Evolutionary conservation across 53 echinoderm and acorn worm genomes (phyloP).

Genomic region (Apostichopus leukothele): DNA sequence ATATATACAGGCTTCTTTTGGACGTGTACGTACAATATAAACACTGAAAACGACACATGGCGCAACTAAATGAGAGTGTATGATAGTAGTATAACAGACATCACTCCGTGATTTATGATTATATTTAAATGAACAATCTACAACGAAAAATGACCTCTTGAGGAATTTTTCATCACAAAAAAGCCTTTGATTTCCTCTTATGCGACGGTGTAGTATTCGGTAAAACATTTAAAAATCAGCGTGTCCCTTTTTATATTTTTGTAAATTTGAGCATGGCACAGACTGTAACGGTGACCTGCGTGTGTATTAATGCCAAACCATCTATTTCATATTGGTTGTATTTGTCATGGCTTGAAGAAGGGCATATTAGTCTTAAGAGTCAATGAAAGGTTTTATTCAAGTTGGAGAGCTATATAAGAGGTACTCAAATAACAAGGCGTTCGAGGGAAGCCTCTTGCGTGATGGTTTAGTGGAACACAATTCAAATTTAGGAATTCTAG

Average conservation of each 20-base stretch:
- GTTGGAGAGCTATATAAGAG: no score
- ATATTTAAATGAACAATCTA: not conserved
- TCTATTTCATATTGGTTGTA: not conserved
- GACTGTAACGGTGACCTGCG: conserved; percentile 36
- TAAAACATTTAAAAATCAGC: not conserved
- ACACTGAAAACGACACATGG: no score
- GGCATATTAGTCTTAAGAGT: no score
- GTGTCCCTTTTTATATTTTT: not conserved
- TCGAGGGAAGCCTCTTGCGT: no score
- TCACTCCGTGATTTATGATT: not conserved
- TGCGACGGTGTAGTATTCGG: not conserved
- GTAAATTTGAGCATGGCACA: conserved; percentile 26
- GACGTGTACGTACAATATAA: not conserved
- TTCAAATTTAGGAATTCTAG: no score
- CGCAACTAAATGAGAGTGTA: no score
- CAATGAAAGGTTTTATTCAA: no score
- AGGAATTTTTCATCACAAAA: not conserved
- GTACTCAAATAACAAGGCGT: no score
- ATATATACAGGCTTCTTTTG: not conserved
- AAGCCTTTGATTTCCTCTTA: not conserved
- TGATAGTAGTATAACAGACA: not conserved
- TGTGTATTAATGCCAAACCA: not conserved
- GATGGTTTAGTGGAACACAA: no score
- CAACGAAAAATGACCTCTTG: not conserved
- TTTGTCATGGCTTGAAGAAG: no score